Evolutionary conservation across 2,888 invertebrate genomes (phyloP).

Genomic region (Drosophila yooni): DNA sequence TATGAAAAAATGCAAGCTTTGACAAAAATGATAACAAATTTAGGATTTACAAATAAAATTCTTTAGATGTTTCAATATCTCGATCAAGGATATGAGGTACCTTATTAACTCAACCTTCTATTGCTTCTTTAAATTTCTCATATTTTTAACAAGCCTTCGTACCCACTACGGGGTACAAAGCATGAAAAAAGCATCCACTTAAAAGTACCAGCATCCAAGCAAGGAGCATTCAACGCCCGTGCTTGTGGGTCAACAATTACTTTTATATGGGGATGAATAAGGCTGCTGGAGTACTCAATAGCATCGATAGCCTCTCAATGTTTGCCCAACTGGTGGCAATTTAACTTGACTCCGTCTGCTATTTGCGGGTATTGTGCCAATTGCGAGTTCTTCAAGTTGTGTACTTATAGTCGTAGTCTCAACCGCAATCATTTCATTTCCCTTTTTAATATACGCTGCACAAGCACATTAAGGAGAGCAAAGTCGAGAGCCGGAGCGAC

Average conservation of each 20-base stretch:
- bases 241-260: slow-evolving; percentile 69
- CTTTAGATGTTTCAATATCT: too few species aligned
- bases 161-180: background rate
- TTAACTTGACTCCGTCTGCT: slow-evolving; percentile 58
- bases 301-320: slow-evolving; percentile 77
- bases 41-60: too few species aligned
- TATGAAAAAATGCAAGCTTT: background rate
- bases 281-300: slow-evolving; percentile 42
- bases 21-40: too few species aligned
- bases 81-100: background rate
- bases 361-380: slow-evolving; percentile 76
- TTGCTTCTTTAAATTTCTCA: background rate
- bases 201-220: background rate
- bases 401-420: slow-evolving; percentile 48
- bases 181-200: background rate
- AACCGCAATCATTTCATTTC: slow-evolving; percentile 81
- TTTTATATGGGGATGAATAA: slow-evolving; percentile 52
- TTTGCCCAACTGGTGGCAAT: slow-evolving; percentile 73
- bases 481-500: background rate
- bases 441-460: slow-evolving; percentile 81
- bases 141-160: background rate
- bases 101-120: too few species aligned
- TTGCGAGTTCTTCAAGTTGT: slow-evolving; percentile 54
- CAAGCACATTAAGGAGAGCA: slow-evolving; percentile 68
- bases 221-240: slow-evolving; percentile 28